Evolutionary conservation across 2,113 vertebrate genomes (phyloP).

Genomic region (Microcebus ravelobensis): DNA sequence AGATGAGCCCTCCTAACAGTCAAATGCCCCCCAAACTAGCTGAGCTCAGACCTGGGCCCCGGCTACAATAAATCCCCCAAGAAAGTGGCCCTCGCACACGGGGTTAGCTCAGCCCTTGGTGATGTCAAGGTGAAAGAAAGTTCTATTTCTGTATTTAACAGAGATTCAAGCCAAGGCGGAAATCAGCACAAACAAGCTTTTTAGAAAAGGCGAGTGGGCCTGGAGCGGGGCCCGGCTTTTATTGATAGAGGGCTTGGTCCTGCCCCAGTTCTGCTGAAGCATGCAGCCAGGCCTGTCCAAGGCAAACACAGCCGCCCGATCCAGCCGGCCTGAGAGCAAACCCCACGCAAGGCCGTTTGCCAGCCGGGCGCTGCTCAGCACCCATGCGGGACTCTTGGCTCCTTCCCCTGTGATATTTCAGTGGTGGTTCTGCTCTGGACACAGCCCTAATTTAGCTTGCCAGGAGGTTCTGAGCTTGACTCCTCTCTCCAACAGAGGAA

Average conservation of each 20-base stretch:
- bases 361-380: accelerated
- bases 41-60: not conserved
- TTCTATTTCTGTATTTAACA: not conserved
- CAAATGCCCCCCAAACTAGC: not conserved
- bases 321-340: not conserved
- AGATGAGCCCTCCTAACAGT: not conserved
- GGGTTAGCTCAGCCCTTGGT: not conserved
- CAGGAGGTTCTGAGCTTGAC: not conserved
- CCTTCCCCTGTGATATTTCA: not conserved
- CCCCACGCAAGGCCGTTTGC: not conserved
- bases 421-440: not conserved
- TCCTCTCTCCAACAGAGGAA: not conserved
- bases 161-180: conserved; percentile 40
- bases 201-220: not conserved
- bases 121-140: not conserved
- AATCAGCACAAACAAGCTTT: conserved; percentile 46
- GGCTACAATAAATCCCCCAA: not conserved
- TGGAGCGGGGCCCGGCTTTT: conserved; percentile 50
- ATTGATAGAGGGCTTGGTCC: conserved; percentile 47
- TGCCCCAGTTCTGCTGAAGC: not conserved
- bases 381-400: not conserved
- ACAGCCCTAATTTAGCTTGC: not conserved
- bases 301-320: conserved; percentile 3
- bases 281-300: not conserved
- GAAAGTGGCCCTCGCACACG: accelerated